phyloP scores from a whole-genome alignment of 2,888 invertebrate species.

The Megalurothrips usitatus region DNA sequence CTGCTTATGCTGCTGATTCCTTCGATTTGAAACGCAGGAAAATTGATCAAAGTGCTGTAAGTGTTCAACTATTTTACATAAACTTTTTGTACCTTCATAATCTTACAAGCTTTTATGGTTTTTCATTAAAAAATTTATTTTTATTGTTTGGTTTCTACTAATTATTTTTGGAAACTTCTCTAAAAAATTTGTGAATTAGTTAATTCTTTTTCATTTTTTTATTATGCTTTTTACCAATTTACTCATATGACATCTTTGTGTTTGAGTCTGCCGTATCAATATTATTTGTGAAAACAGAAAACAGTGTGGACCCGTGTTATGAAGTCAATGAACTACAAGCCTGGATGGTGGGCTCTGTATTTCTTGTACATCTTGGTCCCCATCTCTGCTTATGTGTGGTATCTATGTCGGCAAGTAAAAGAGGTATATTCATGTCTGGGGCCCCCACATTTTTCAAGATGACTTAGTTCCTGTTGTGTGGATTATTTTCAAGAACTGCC shows the following conservation, averaged over 20 bases:
- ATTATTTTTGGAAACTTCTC: too few species aligned
- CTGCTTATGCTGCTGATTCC: constrained; percentile 75
- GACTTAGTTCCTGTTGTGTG: too few species aligned
- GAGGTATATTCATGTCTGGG: constrained; percentile 55
- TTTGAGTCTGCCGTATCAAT: neutral
- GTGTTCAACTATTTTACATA: constrained; percentile 43
- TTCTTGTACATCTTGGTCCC: constrained; percentile 72
- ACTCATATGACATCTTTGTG: neutral
- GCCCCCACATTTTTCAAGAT: too few species aligned
- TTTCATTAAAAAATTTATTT: too few species aligned
- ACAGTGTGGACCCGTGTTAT: constrained; percentile 71
- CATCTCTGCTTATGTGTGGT: constrained; percentile 61
- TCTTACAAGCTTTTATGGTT: too few species aligned
- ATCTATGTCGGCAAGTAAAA: constrained; percentile 58
- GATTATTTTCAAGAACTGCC: too few species aligned
- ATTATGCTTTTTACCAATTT: constrained; percentile 2
- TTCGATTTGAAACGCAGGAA: constrained; percentile 79
- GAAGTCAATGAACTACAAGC: constrained; percentile 70
- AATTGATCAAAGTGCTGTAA: constrained; percentile 74
- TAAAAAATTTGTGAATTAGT: neutral
- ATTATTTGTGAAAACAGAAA: constrained; percentile 45
- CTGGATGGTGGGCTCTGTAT: constrained; percentile 77
- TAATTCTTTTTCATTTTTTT: constrained; percentile 16
- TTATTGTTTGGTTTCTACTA: too few species aligned
- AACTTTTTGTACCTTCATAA: neutral